phyloP scores from a whole-genome alignment of 2,888 invertebrate species.

The Electrophaes corylata region DNA sequence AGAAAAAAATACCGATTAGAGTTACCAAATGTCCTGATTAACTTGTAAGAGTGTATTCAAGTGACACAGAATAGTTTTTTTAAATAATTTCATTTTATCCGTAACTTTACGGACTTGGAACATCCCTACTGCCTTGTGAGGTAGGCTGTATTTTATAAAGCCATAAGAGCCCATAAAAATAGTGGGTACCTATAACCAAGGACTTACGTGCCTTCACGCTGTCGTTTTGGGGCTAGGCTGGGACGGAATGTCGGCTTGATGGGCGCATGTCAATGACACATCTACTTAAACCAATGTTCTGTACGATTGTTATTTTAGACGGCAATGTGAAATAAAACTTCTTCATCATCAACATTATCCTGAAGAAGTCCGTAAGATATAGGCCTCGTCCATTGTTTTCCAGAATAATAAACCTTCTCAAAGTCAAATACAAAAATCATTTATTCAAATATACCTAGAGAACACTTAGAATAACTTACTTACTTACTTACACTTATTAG shows the following conservation, averaged over 20 bases:
- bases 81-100: background rate
- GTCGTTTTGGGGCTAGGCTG: slow-evolving; percentile 13
- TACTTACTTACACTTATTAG: too few species aligned
- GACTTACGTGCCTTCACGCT: slow-evolving; percentile 26
- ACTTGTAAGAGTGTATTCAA: too few species aligned
- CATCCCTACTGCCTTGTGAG: slow-evolving; percentile 36
- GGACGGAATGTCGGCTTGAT: slow-evolving; percentile 20
- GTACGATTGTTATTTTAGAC: background rate
- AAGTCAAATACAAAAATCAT: too few species aligned
- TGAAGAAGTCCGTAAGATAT: too few species aligned
- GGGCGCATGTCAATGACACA: slow-evolving; percentile 20
- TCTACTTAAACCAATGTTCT: background rate
- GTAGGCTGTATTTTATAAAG: slow-evolving; percentile 43
- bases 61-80: too few species aligned
- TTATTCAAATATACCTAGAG: too few species aligned
- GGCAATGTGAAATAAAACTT: background rate
- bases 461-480: too few species aligned
- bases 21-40: too few species aligned
- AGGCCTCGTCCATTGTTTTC: too few species aligned
- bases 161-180: slow-evolving; percentile 41
- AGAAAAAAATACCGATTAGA: too few species aligned
- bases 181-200: slow-evolving; percentile 35
- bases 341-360: too few species aligned
- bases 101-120: slow-evolving; percentile 1
- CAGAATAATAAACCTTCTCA: too few species aligned